A percentile compares a stretch with the other conserved stretches of the same genome.
These are phyloP conservation scores for Setipinna tenuifilis DNA, from an alignment of 2,797 vertebrate genomes.

Conservation along the genomic window DNA sequence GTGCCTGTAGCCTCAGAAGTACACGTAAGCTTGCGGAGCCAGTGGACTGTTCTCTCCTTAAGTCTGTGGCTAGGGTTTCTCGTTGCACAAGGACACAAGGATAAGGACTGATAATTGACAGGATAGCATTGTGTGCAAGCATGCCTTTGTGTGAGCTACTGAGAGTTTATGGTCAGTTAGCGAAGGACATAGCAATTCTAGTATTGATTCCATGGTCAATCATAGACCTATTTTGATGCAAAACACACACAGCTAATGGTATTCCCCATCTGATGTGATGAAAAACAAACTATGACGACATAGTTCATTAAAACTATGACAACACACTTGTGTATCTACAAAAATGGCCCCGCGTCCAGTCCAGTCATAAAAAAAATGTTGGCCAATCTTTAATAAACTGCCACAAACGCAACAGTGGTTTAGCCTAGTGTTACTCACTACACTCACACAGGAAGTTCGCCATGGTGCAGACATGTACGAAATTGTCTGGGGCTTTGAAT, in stretches of 20 bases:
- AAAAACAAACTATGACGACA: background rate
- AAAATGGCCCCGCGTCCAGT: conserved; percentile 42
- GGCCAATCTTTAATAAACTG: background rate
- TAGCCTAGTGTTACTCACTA: background rate
- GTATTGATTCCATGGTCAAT: background rate
- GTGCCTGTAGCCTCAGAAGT: background rate
- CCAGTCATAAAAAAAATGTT: background rate
- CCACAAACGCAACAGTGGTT: background rate
- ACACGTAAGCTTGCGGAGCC: background rate
- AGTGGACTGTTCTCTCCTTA: background rate
- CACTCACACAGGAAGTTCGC: background rate
- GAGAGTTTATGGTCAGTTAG: background rate
- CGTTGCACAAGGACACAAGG: background rate
- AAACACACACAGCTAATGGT: background rate
- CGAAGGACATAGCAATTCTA: background rate
- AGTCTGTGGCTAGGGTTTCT: background rate
- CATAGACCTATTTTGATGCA: background rate
- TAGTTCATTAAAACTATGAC: background rate
- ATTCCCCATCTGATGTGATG: background rate
- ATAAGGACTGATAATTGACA: background rate
- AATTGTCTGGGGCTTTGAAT: background rate
- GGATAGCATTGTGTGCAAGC: background rate
- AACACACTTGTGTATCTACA: background rate
- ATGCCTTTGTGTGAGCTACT: background rate
- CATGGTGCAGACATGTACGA: background rate